These are phyloP conservation scores for Chaetodon auriga DNA, from an alignment of 2,113 vertebrate genomes.

Conservation along the genomic window DNA sequence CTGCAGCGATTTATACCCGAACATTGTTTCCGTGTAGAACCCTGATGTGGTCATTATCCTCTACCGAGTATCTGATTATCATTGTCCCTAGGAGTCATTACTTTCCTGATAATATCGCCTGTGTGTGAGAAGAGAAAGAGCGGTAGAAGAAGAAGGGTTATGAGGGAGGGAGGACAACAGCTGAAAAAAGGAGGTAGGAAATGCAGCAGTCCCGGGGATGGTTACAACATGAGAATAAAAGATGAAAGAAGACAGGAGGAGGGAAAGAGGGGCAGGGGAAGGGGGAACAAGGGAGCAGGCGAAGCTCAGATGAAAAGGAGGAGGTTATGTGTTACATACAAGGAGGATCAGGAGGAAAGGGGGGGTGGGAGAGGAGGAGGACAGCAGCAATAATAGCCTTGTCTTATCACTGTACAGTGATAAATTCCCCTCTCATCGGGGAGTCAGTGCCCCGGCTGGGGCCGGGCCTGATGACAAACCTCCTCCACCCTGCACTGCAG, in stretches of 20 bases:
- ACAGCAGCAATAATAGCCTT: conserved; percentile 79
- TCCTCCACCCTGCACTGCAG: conserved; percentile 59
- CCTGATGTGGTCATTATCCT: conserved; percentile 59
- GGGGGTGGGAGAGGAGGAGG: conserved; percentile 42
- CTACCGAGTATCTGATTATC: conserved; percentile 53
- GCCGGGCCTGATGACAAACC: conserved; percentile 73
- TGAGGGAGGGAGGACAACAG: background rate
- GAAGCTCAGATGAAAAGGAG: conserved; percentile 30
- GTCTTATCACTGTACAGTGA: conserved; percentile 77
- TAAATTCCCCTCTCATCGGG: conserved; percentile 72
- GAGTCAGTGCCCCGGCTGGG: conserved; percentile 62
- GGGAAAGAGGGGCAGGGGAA: conserved; percentile 37
- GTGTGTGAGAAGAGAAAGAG: conserved; percentile 14
- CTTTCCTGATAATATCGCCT: conserved; percentile 54
- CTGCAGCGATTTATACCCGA: conserved; percentile 47
- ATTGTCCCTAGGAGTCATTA: conserved; percentile 59
- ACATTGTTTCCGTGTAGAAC: conserved; percentile 43
- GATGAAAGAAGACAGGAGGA: conserved; percentile 42
- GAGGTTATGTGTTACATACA: conserved; percentile 44
- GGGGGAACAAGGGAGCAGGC: conserved; percentile 18
- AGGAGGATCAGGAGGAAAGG: conserved; percentile 14
- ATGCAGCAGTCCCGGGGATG: background rate
- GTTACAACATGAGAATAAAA: conserved; percentile 46
- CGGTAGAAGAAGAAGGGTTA: background rate
- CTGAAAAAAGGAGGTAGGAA: background rate